Evolutionary conservation across 2,888 invertebrate genomes (phyloP), one percentile per base, ranked within the genome.

Genomic region (Erpobdella octoculata): DNA sequence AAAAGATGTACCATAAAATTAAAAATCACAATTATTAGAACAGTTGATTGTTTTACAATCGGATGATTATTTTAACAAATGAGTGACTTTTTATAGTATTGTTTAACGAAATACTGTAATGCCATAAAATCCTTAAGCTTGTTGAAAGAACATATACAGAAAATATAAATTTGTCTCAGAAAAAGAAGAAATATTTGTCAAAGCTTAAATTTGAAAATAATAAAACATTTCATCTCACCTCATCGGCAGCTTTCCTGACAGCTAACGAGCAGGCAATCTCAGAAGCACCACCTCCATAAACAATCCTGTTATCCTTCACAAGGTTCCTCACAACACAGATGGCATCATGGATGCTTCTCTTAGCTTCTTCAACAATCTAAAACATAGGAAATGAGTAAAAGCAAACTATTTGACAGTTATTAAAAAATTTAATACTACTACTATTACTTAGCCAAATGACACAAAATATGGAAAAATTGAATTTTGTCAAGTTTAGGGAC

Each of bases 271-370:
- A 97, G 15, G 95, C 90, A 41, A 96, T 89, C 86, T 98, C 98
- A 0, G 95, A 89, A 0, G 97, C 93, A 25, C 98, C 98, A 61
- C 98, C 98, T 53, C 98, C 98, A 85, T 94, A 98, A 18, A 99
- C 93, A 76, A 99, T 90, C 73, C 88, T 85, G 75, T 87, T 85
- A 78, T 89, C 89, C 64, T 86, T 85, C 4, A 90, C 87, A 73
- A 90, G 84, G 79, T 90, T 90, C 71, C 90, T 85, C 31, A 89
- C 88, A 0, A 89, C 89, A 81, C 90, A 90, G 65, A 90, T 80
- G 0, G 90, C 89, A 82, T 90, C 90, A 79, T 90, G 89, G 33
- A 90, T 84, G 76, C 89, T 88, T 33, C 90, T 85, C 81, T 90
- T 89, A 0, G 89, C 89, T 81, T 89, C 89, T 74, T 89, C 89